Conservation (phyloP, 2,797 vertebrate species). For the Danio tinwini region DNA sequence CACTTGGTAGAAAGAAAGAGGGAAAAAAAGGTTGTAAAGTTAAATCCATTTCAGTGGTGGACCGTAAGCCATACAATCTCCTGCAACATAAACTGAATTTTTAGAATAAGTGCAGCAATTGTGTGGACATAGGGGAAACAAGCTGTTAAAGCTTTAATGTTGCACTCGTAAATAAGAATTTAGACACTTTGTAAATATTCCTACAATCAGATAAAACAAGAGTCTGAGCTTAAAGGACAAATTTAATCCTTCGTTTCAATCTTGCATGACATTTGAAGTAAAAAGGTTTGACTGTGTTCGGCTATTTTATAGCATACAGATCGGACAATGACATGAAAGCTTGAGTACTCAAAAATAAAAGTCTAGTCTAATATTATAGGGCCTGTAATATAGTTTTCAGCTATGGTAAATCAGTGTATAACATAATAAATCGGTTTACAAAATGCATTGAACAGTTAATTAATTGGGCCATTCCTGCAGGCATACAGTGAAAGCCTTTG, state of each 20-base stretch:
- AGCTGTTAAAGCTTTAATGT: neutral
- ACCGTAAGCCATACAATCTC: slow-evolving; percentile 30
- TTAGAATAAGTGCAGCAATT: neutral
- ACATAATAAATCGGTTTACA: too few species aligned
- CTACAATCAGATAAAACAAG: slow-evolving; percentile 38
- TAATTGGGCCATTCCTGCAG: too few species aligned
- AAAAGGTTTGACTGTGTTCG: slow-evolving; percentile 39
- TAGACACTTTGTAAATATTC: neutral
- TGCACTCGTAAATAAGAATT: slow-evolving; percentile 35
- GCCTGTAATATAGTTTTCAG: neutral
- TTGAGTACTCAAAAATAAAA: slow-evolving; percentile 15
- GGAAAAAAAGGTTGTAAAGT: slow-evolving; percentile 27
- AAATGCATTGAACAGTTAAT: too few species aligned
- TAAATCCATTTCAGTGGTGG: slow-evolving; percentile 45
- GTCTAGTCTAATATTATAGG: slow-evolving; percentile 6
- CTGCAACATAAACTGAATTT: slow-evolving; percentile 18
- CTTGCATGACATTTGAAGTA: slow-evolving; percentile 44
- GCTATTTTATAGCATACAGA: slow-evolving; percentile 28
- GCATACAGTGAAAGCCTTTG: too few species aligned
- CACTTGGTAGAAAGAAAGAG: slow-evolving; percentile 44
- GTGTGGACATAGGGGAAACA: neutral
- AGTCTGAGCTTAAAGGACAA: slow-evolving; percentile 19
- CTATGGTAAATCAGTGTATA: neutral
- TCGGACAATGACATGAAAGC: slow-evolving; percentile 13
- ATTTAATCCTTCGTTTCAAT: slow-evolving; percentile 38